Evolutionary conservation across 2,113 vertebrate genomes (phyloP).

Genomic region (Microtus montanus): DNA sequence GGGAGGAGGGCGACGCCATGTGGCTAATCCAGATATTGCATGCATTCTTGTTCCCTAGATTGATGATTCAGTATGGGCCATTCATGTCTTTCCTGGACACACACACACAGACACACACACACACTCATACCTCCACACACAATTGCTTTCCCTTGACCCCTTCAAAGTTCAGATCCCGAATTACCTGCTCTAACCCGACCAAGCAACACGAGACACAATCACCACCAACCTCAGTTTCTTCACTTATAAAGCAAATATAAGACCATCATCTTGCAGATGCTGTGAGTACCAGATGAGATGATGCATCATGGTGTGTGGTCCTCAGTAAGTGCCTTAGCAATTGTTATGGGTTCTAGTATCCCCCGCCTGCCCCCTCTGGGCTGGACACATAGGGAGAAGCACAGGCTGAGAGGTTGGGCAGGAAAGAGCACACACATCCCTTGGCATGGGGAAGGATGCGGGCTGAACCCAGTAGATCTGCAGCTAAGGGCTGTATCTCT

Average conservation of each 20-base stretch:
- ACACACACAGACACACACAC: not conserved
- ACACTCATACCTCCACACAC: not conserved
- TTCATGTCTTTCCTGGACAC: not conserved
- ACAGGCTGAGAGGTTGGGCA: not conserved
- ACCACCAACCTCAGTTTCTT: not conserved
- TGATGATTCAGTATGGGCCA: not conserved
- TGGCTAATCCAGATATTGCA: conserved; percentile 51
- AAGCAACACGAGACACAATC: not conserved
- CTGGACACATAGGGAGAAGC: not conserved
- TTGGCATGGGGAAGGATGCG: not conserved
- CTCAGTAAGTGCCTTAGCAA: not conserved
- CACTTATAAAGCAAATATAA: not conserved
- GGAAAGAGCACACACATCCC: not conserved
- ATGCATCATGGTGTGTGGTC: fast-evolving
- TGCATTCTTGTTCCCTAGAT: not conserved
- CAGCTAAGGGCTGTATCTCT: not conserved
- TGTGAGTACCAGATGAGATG: not conserved
- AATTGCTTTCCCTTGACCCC: not conserved
- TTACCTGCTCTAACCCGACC: not conserved
- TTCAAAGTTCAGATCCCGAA: not conserved
- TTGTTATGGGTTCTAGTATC: not conserved
- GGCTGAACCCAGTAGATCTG: not conserved
- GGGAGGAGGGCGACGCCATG: conserved; percentile 51
- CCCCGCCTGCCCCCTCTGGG: not conserved
- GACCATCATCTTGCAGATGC: too few species aligned